These are phyloP conservation scores for Acanthochromis polyacanthus DNA, from an alignment of 2,113 vertebrate species.

Conservation along the genomic window DNA sequence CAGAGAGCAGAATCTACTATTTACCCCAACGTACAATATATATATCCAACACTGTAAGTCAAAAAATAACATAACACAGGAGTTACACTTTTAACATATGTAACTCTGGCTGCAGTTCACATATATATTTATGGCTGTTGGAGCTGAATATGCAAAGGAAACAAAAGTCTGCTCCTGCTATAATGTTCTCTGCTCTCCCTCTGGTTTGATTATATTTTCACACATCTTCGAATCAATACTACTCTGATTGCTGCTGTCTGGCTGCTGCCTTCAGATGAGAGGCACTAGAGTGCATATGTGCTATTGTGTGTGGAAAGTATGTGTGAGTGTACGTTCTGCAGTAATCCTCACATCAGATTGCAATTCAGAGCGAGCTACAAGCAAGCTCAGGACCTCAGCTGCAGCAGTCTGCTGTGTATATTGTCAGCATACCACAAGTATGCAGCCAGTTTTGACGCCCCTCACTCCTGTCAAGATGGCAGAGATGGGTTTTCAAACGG, in stretches of 20 bases:
- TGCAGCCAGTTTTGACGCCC: neutral
- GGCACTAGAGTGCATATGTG: slow-evolving; percentile 13
- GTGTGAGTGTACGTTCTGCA: neutral
- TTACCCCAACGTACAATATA: slow-evolving; percentile 2
- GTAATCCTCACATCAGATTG: slow-evolving; percentile 42
- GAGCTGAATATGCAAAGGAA: slow-evolving; percentile 29
- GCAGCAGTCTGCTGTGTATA: neutral
- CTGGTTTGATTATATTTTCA: slow-evolving; percentile 67
- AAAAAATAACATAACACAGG: neutral
- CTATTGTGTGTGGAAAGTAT: neutral
- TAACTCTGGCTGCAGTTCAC: slow-evolving; percentile 5
- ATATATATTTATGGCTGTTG: slow-evolving; percentile 17
- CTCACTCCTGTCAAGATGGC: neutral
- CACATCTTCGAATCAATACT: slow-evolving; percentile 70
- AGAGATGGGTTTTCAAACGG: too few species aligned
- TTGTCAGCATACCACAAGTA: neutral
- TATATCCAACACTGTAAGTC: neutral
- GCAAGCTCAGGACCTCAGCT: slow-evolving; percentile 10
- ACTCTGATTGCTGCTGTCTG: slow-evolving; percentile 63
- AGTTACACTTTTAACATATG: neutral
- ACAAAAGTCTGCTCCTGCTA: slow-evolving; percentile 18
- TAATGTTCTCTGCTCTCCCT: slow-evolving; percentile 33
- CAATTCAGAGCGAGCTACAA: slow-evolving; percentile 27
- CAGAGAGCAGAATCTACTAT: slow-evolving; percentile 12
- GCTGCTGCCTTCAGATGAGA: slow-evolving; percentile 66